phyloP scores from a whole-genome alignment of 1,140 invertebrate species.

The Elysia chlorotica region DNA sequence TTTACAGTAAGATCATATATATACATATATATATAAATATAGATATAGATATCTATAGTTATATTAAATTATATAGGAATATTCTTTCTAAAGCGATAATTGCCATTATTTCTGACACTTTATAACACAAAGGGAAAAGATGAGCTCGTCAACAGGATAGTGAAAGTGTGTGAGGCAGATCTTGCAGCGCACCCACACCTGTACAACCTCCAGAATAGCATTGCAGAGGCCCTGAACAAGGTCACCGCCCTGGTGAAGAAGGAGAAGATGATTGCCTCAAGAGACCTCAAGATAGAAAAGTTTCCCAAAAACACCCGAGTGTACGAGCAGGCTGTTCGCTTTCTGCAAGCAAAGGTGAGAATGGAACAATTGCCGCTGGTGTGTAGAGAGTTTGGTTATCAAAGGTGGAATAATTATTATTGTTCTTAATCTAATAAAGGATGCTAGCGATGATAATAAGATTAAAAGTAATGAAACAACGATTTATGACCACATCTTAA shows the following conservation, averaged over 20 bases:
- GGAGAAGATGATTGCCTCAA: neutral
- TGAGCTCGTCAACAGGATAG: conserved; percentile 27
- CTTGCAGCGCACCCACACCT: conserved; percentile 11
- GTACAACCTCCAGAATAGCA: conserved; percentile 14
- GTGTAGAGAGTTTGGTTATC: no score
- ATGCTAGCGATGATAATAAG: no score
- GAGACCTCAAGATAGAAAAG: conserved; percentile 11
- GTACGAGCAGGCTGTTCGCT: conserved; percentile 13
- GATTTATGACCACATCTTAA: neutral
- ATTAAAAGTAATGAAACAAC: neutral
- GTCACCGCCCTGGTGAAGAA: conserved; percentile 8
- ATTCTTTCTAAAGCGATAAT: no score
- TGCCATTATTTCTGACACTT: no score
- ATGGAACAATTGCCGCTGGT: neutral
- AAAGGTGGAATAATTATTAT: no score
- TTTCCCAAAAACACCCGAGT: conserved; percentile 3
- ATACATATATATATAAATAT: no score
- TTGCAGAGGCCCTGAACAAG: conserved; percentile 10
- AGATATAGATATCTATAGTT: no score
- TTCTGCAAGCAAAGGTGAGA: conserved; percentile 24
- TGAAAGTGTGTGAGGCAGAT: conserved; percentile 23
- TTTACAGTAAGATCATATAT: no score
- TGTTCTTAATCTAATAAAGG: no score
- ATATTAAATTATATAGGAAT: no score
- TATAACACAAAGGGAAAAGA: no score